These are phyloP conservation scores for Desmodus rotundus DNA, from an alignment of 2,113 vertebrate species.

Conservation along the genomic window DNA sequence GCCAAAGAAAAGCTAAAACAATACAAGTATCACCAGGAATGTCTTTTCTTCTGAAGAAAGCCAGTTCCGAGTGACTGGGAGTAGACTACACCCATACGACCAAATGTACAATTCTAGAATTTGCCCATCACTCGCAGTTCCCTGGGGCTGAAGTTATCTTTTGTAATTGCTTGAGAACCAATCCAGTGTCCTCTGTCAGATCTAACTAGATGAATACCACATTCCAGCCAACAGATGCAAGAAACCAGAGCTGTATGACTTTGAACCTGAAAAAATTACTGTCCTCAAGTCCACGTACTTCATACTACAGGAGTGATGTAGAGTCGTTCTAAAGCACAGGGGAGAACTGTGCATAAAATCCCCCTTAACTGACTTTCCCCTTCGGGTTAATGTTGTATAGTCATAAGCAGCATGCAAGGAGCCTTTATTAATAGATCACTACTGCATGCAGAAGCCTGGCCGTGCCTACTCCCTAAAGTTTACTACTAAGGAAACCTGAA, in stretches of 20 bases:
- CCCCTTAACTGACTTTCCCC: background rate
- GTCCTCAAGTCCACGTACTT: background rate
- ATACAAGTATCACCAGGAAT: background rate
- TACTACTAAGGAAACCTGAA: background rate
- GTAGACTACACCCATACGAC: accelerated
- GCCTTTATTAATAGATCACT: background rate
- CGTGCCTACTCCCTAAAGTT: background rate
- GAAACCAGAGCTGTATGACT: background rate
- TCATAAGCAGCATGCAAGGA: background rate
- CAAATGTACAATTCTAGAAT: background rate
- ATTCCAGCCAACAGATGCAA: background rate
- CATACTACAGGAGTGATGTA: background rate
- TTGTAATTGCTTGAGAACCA: background rate
- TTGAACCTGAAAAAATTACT: background rate
- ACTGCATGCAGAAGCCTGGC: background rate
- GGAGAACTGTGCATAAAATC: background rate
- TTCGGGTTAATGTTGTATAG: background rate
- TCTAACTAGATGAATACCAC: background rate
- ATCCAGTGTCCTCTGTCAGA: background rate
- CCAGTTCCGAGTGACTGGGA: background rate
- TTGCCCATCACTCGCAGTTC: background rate
- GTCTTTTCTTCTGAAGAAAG: background rate
- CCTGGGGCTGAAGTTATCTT: background rate
- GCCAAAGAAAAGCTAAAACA: background rate
- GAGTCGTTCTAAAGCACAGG: background rate